Conservation (phyloP, 2,888 invertebrate genomes). For the Synergus laeviventris region DNA sequence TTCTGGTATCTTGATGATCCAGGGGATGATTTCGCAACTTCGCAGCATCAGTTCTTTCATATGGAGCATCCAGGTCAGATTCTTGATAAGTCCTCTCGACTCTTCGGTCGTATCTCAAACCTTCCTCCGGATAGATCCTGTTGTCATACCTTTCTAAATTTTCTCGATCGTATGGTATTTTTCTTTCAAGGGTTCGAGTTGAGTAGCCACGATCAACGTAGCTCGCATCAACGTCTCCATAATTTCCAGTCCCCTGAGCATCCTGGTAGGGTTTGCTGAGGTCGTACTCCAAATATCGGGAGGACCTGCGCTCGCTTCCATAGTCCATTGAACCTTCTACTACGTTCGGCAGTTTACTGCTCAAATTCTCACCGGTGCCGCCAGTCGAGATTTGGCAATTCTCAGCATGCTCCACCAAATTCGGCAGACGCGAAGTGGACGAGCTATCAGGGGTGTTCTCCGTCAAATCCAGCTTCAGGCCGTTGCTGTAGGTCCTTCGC, state of each 20-base stretch:
- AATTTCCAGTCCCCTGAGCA: conserved; percentile 47
- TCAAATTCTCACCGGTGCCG: conserved; percentile 71
- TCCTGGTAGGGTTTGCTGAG: conserved; percentile 62
- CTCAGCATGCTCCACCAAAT: conserved; percentile 74
- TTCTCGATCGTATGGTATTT: conserved; percentile 65
- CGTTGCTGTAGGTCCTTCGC: conserved; percentile 73
- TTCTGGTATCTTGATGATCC: conserved; percentile 62
- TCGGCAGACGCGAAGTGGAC: conserved; percentile 68
- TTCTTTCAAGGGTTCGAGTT: conserved; percentile 66
- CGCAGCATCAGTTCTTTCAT: conserved; percentile 66
- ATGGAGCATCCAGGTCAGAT: conserved; percentile 72
- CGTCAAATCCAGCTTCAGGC: conserved; percentile 74
- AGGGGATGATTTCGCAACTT: conserved; percentile 63
- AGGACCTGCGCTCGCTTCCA: conserved; percentile 75
- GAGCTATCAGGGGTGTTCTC: conserved; percentile 75
- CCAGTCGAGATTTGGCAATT: conserved; percentile 54
- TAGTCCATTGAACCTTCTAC: conserved; percentile 76
- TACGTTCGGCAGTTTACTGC: conserved; percentile 74
- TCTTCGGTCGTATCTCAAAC: conserved; percentile 66
- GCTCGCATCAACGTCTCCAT: conserved; percentile 33
- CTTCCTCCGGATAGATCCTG: conserved; percentile 70
- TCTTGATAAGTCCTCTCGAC: conserved; percentile 69
- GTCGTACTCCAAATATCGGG: conserved; percentile 73
- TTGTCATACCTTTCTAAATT: conserved; percentile 69
- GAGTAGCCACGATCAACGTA: conserved; percentile 48